Evolutionary conservation across 2,797 vertebrate genomes (phyloP).

Genomic region (Gadopsis marmoratus): DNA sequence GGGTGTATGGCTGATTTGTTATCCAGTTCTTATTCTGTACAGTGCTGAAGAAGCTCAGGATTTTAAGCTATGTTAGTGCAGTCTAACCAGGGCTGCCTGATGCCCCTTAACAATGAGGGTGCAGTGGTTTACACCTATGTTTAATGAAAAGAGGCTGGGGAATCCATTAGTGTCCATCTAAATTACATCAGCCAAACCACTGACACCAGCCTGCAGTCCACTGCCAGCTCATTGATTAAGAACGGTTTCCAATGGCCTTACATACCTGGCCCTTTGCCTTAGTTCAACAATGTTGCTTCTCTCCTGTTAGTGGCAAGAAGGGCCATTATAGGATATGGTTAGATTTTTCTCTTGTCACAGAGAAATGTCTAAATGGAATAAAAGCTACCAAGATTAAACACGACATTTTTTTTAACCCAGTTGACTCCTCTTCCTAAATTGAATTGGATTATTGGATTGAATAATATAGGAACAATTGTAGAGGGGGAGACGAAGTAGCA

Average conservation of each 20-base stretch:
- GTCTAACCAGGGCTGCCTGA: conserved; percentile 39
- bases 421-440: conserved; percentile 48
- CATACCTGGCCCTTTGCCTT: conserved; percentile 62
- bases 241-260: conserved; percentile 68
- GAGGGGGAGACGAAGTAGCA: conserved; percentile 10
- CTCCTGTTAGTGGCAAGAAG: conserved; percentile 16
- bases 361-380: conserved; percentile 60
- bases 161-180: conserved; percentile 78
- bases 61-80: conserved; percentile 16
- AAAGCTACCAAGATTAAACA: conserved; percentile 56
- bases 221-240: conserved; percentile 73
- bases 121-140: conserved; percentile 73
- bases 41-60: neutral
- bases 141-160: conserved; percentile 64
- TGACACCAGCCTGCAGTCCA: conserved; percentile 64
- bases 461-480: conserved; percentile 46
- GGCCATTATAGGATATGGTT: conserved; percentile 5
- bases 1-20: conserved; percentile 3
- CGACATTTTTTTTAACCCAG: conserved; percentile 19
- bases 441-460: neutral
- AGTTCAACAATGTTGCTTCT: conserved; percentile 27
- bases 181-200: conserved; percentile 75
- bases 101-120: conserved; percentile 43
- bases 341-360: conserved; percentile 15
- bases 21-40: neutral